These are phyloP conservation scores for Adela reaumurella DNA, from an alignment of 2,888 invertebrate genomes.

Conservation along the genomic window DNA sequence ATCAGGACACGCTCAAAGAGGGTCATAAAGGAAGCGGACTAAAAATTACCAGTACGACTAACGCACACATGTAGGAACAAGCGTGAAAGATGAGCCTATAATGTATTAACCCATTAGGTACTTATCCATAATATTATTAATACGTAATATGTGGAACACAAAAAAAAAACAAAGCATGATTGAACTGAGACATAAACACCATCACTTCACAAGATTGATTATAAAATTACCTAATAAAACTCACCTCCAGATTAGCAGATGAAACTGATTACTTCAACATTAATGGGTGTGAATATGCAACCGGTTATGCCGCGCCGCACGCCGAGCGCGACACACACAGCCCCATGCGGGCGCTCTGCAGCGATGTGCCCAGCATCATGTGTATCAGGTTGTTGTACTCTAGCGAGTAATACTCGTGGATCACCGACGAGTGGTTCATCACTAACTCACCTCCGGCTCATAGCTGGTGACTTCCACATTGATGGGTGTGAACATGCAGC, in stretches of 20 bases:
- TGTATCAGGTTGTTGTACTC: slow-evolving; percentile 81
- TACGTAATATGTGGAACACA: too few species aligned
- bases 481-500: slow-evolving; percentile 96
- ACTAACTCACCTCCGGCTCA: slow-evolving; percentile 74
- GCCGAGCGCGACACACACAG: slow-evolving; percentile 60
- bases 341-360: slow-evolving; percentile 86
- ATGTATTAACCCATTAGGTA: too few species aligned
- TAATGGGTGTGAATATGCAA: slow-evolving; percentile 94
- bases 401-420: slow-evolving; percentile 23
- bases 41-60: too few species aligned
- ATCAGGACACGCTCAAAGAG: too few species aligned
- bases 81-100: too few species aligned
- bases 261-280: slow-evolving; percentile 85
- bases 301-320: slow-evolving; percentile 92
- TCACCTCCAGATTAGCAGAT: slow-evolving; percentile 87
- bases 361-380: slow-evolving; percentile 90
- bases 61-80: too few species aligned
- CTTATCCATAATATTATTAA: too few species aligned
- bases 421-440: slow-evolving; percentile 47
- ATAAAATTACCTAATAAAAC: too few species aligned
- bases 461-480: slow-evolving; percentile 85
- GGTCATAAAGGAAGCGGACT: too few species aligned
- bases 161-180: too few species aligned
- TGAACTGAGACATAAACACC: too few species aligned
- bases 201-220: too few species aligned